These are phyloP conservation scores for Rhincodon typus DNA, from an alignment of 2,797 vertebrate species.

Conservation along the genomic window DNA sequence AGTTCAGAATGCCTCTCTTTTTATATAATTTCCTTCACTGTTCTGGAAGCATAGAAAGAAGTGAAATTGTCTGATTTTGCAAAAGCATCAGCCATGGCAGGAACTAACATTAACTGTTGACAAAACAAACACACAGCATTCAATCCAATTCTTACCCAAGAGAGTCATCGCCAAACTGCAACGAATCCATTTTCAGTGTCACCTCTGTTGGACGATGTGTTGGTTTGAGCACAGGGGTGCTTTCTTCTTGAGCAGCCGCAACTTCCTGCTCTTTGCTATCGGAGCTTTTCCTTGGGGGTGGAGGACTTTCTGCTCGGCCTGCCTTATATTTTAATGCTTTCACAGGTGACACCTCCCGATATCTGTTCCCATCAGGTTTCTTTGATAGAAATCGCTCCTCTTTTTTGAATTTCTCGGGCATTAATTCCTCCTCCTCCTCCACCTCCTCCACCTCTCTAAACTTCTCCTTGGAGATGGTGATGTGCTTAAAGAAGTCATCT, in stretches of 20 bases:
- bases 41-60: neutral
- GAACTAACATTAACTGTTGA: constrained; percentile 48
- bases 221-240: constrained; percentile 60
- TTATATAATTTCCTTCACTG: neutral
- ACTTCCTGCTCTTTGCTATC: constrained; percentile 69
- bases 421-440: constrained; percentile 65
- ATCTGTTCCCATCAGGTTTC: constrained; percentile 60
- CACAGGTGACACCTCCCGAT: constrained; percentile 69
- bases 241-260: constrained; percentile 63
- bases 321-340: constrained; percentile 71
- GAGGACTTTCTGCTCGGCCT: constrained; percentile 63
- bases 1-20: neutral
- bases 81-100: neutral
- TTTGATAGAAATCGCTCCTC: constrained; percentile 71
- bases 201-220: constrained; percentile 77
- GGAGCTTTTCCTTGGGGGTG: constrained; percentile 62
- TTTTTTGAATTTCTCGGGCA: constrained; percentile 67
- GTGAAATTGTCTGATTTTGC: neutral
- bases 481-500: constrained; percentile 55
- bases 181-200: constrained; percentile 80
- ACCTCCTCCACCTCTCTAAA: constrained; percentile 68
- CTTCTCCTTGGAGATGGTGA: constrained; percentile 70
- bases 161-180: constrained; percentile 49
- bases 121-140: neutral
- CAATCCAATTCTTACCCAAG: constrained; percentile 32